Evolutionary conservation across 2,888 invertebrate species (phyloP), one percentile per base, ranked within the genome.

Genomic region (Spilarctia lutea): DNA sequence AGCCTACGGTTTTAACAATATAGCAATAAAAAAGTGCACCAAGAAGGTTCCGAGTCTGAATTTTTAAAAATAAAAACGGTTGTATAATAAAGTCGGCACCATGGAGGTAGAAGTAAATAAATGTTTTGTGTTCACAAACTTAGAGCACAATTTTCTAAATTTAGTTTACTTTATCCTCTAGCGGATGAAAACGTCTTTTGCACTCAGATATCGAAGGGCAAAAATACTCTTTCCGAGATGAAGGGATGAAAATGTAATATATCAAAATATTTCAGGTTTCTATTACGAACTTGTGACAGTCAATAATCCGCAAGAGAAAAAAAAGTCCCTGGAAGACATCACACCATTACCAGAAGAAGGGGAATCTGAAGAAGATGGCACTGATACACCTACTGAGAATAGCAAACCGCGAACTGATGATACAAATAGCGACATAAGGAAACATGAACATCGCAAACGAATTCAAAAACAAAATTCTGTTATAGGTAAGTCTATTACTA

Each of bases 221-320:
- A n/a, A n/a, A n/a, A n/a, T n/a, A n/a, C n/a, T n/a, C n/a, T n/a
- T n/a, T n/a, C n/a, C n/a, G n/a, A n/a, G n/a, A n/a, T n/a, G n/a
- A n/a, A n/a, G n/a, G n/a, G n/a, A n/a, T n/a, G n/a, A n/a, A 24
- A 1, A 52, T 52, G 24, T 52, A 52, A 63, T 3, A 18, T 63
- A 1, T 30, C 30, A 7, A 30, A 18, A 30, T 30, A 63, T 63
- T 63, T 27, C 42, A 95, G 95, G 93, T 67, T 91, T 93, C 79
- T 96, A 95, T 79, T 96, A 96, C 86, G 96, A 96, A 70, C 91
- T 98, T 78, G 97, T 98, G 1, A 96, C 96, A 18, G 96, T 97
- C 8, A 97, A 97, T 69, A 96, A 92, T 80, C 92, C 94, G 1
- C 52, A 71, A 70, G 63, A 71, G 91, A 91, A 76, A 90, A 90